Evolutionary conservation across 2,113 vertebrate species (phyloP).

Genomic region (Silurus meridionalis): DNA sequence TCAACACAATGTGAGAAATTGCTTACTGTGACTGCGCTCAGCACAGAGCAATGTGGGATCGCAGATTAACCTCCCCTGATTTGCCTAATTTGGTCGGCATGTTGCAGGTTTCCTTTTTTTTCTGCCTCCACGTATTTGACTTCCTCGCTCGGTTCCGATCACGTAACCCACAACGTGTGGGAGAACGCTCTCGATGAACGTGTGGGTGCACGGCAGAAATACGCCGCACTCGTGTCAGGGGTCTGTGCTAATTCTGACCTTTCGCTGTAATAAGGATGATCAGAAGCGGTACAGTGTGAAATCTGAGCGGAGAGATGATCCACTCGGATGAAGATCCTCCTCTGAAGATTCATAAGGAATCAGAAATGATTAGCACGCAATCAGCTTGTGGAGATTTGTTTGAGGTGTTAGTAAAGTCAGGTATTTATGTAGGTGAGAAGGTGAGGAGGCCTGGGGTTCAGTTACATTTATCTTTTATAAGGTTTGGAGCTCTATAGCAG

Average conservation of each 20-base stretch:
- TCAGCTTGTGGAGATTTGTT: too few relatives aligned
- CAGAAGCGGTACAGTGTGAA: slow-evolving; percentile 37
- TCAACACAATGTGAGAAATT: slow-evolving; percentile 72
- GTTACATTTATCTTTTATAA: too few relatives aligned
- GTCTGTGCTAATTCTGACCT: slow-evolving; percentile 37
- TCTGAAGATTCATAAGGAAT: too few relatives aligned
- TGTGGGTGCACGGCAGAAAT: background rate
- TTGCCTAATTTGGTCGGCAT: slow-evolving; percentile 71
- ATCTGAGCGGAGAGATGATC: slow-evolving; percentile 38
- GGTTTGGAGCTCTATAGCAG: too few relatives aligned
- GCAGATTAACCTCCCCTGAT: slow-evolving; percentile 73
- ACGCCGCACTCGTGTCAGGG: background rate
- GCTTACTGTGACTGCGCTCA: slow-evolving; percentile 71
- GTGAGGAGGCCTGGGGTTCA: too few relatives aligned
- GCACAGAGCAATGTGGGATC: slow-evolving; percentile 63
- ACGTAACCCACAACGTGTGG: background rate
- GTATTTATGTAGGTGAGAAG: too few relatives aligned
- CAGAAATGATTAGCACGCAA: too few relatives aligned
- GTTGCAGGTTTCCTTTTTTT: slow-evolving; percentile 18
- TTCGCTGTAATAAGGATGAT: slow-evolving; percentile 44
- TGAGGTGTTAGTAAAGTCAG: too few relatives aligned
- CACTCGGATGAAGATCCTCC: slow-evolving; percentile 36
- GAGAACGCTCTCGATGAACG: background rate
- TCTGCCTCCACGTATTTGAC: background rate
- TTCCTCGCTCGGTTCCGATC: slow-evolving; percentile 10